A percentile compares a stretch with the other conserved stretches of the same genome.
phyloP scores from a whole-genome alignment of 1,140 invertebrate species.

The Leptopilina boulardi region DNA sequence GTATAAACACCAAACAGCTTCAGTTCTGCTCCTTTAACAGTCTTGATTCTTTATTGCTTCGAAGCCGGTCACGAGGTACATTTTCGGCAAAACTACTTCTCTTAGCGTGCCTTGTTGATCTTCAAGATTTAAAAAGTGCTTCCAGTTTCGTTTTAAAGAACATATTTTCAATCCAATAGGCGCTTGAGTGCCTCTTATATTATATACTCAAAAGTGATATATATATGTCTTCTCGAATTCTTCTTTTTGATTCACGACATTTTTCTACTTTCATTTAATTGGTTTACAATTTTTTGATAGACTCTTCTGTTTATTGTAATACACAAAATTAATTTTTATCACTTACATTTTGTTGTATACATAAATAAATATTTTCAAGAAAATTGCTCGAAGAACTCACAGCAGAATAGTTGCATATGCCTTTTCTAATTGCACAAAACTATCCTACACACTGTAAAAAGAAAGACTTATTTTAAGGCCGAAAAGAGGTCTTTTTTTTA shows the following conservation, averaged over 20 bases:
- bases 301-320: no score
- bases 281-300: no score
- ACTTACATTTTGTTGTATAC: no score
- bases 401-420: no score
- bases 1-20: conserved; percentile 68
- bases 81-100: conserved; percentile 12
- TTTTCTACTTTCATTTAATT: background rate
- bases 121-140: conserved; percentile 26
- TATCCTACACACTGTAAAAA: no score
- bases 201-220: conserved; percentile 4
- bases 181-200: conserved; percentile 5
- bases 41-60: conserved; percentile 48
- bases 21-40: conserved; percentile 51
- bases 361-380: no score
- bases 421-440: no score
- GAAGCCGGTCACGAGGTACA: conserved; percentile 43
- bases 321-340: no score
- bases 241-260: background rate
- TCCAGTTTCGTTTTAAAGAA: conserved; percentile 29
- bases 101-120: conserved; percentile 28
- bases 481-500: no score
- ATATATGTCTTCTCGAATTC: background rate
- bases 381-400: no score
- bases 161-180: background rate
- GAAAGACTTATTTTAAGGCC: no score